Evolutionary conservation across 2,888 invertebrate species (phyloP).

Genomic region (Ichneumoninae sp.): DNA sequence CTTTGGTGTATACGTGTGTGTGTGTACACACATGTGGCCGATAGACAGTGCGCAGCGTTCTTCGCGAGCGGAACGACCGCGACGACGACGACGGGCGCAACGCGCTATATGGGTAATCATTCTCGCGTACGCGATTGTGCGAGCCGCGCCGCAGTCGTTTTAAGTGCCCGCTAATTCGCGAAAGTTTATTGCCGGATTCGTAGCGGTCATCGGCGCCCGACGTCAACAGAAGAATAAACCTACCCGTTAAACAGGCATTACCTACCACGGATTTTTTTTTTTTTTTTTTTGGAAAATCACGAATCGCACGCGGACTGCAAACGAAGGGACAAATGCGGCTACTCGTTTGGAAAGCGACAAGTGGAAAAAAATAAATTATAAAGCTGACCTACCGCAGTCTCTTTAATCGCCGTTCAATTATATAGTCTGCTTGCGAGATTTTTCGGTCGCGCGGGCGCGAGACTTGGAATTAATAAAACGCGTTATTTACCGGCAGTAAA

Average conservation of each 20-base stretch:
- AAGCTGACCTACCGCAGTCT: conserved; percentile 79
- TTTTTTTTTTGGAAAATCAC: conserved; percentile 14
- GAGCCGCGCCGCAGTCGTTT: conserved; percentile 38
- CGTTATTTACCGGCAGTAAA: conserved; percentile 84
- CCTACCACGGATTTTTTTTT: conserved; percentile 45
- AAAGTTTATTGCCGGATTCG: conserved; percentile 64
- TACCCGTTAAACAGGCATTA: conserved; percentile 34
- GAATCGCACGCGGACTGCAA: neutral
- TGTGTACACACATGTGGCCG: neutral
- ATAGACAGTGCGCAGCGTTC: conserved; percentile 47
- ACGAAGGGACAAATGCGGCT: neutral
- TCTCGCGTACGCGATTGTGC: conserved; percentile 60
- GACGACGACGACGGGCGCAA: conserved; percentile 22
- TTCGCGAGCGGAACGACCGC: conserved; percentile 40
- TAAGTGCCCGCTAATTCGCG: conserved; percentile 68
- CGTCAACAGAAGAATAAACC: conserved; percentile 9
- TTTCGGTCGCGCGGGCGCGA: conserved; percentile 72
- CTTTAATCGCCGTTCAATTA: conserved; percentile 78
- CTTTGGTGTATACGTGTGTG: neutral
- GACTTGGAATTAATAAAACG: conserved; percentile 78
- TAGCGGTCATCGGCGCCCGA: conserved; percentile 43
- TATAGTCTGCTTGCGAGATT: conserved; percentile 76
- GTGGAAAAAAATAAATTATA: conserved; percentile 61
- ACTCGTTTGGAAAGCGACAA: conserved; percentile 2
- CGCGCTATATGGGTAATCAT: conserved; percentile 50